A percentile compares a stretch with the other conserved stretches of the same genome.
Evolutionary conservation across 2,888 invertebrate species (phyloP).

Genomic region (Heliconius charithonia): DNA sequence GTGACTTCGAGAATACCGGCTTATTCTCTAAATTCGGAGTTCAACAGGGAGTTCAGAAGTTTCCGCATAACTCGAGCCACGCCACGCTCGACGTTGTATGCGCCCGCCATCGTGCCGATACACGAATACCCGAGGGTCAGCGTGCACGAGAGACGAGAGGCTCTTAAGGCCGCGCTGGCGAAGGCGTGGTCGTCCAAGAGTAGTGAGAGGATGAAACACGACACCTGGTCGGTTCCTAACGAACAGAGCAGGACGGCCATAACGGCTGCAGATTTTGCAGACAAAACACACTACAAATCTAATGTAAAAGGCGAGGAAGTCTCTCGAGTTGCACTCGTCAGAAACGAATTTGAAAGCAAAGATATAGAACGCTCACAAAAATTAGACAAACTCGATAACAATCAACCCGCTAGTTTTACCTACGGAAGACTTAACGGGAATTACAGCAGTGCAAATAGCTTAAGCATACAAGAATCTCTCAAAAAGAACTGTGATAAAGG

Average conservation of each 20-base stretch:
- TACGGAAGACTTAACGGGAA: constrained; percentile 69
- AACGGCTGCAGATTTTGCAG: constrained; percentile 68
- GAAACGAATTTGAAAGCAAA: constrained; percentile 78
- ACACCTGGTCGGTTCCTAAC: constrained; percentile 75
- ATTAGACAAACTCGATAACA: constrained; percentile 65
- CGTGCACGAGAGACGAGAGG: constrained; percentile 81
- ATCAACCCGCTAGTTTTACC: constrained; percentile 69
- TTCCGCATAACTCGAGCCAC: constrained; percentile 82
- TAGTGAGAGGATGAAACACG: constrained; percentile 75
- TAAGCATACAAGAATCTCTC: constrained; percentile 79
- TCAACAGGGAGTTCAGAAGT: constrained; percentile 85
- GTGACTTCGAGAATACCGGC: constrained; percentile 86
- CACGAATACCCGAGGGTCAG: constrained; percentile 85
- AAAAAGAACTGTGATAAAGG: constrained; percentile 83
- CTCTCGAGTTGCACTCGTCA: constrained; percentile 74
- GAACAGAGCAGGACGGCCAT: constrained; percentile 72
- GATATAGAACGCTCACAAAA: constrained; percentile 68
- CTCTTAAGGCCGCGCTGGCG: constrained; percentile 79
- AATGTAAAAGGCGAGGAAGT: constrained; percentile 64
- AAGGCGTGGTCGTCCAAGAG: constrained; percentile 80
- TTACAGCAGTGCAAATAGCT: constrained; percentile 56
- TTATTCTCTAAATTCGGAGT: constrained; percentile 85
- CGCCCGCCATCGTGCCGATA: constrained; percentile 83
- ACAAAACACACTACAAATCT: constrained; percentile 64
- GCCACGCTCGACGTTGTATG: constrained; percentile 78